Evolutionary conservation across 2,888 invertebrate genomes (phyloP).

Genomic region (Incurvaria masculella): DNA sequence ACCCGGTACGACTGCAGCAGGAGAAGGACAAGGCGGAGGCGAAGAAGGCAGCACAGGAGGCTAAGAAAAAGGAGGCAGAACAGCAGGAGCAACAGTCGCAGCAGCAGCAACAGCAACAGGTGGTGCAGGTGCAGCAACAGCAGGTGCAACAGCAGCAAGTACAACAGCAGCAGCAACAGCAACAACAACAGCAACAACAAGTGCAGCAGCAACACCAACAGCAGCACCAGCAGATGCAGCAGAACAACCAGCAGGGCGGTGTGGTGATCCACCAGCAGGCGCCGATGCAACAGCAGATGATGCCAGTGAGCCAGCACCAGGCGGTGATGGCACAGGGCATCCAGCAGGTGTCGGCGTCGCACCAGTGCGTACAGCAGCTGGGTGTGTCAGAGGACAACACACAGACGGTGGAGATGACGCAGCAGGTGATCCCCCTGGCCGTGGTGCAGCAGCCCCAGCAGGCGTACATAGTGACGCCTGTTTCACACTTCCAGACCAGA

Average conservation of each 20-base stretch:
- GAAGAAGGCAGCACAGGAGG: conserved; percentile 49
- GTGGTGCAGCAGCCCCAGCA: conserved; percentile 63
- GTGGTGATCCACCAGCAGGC: conserved; percentile 45
- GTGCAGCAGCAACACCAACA: conserved; percentile 45
- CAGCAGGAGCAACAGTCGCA: conserved; percentile 42
- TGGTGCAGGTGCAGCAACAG: conserved; percentile 29
- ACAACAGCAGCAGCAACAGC: conserved; percentile 37
- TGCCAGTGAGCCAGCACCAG: conserved; percentile 51
- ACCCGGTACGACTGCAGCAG: conserved; percentile 46
- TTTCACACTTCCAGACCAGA: conserved; percentile 62
- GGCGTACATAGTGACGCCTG: conserved; percentile 63
- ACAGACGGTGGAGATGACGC: conserved; percentile 59
- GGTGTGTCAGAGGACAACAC: conserved; percentile 48
- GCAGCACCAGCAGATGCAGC: conserved; percentile 28
- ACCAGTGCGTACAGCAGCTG: conserved; percentile 48
- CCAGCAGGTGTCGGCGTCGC: conserved; percentile 27
- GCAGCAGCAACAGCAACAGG: conserved; percentile 35
- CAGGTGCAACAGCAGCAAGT: conserved; percentile 34
- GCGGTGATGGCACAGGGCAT: conserved; percentile 47
- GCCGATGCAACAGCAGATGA: conserved; percentile 46
- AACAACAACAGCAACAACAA: conserved; percentile 41
- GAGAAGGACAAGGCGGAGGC: conserved; percentile 50
- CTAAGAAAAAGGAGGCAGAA: conserved; percentile 49
- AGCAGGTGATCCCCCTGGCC: conserved; percentile 62
- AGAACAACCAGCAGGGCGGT: conserved; percentile 30